These are phyloP conservation scores for Oenanthe oenanthe DNA, from an alignment of 2,113 vertebrate species.

Conservation along the genomic window DNA sequence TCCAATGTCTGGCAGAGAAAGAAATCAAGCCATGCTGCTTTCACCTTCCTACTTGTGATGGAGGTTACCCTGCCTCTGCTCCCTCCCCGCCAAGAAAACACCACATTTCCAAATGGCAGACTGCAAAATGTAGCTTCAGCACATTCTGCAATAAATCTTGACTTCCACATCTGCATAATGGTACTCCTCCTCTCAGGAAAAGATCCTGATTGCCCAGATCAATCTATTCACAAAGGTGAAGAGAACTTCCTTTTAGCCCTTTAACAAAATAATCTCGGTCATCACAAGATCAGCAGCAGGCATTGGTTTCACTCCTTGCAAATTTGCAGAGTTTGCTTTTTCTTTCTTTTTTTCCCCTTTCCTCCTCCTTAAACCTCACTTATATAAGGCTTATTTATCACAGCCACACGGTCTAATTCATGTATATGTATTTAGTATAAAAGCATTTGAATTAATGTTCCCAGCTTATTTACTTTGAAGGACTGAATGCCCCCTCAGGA, in stretches of 20 bases:
- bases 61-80: neutral
- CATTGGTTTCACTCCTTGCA: neutral
- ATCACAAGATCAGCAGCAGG: neutral
- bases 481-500: slow-evolving; percentile 59
- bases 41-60: neutral
- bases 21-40: neutral
- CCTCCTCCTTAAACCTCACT: neutral
- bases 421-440: slow-evolving; percentile 60
- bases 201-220: neutral
- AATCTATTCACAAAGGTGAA: slow-evolving; percentile 48
- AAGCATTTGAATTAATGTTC: slow-evolving; percentile 62
- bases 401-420: neutral
- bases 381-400: slow-evolving; percentile 46
- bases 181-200: slow-evolving; percentile 17
- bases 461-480: slow-evolving; percentile 72
- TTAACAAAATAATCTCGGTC: slow-evolving; percentile 24
- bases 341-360: neutral
- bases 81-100: neutral
- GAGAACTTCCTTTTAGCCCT: slow-evolving; percentile 28
- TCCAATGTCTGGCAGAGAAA: neutral
- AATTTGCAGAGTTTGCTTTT: neutral
- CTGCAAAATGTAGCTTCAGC: neutral
- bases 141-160: neutral
- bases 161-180: slow-evolving; percentile 15
- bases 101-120: neutral